phyloP scores from a whole-genome alignment of 2,888 invertebrate genomes.

The Alentia gelatinosa region DNA sequence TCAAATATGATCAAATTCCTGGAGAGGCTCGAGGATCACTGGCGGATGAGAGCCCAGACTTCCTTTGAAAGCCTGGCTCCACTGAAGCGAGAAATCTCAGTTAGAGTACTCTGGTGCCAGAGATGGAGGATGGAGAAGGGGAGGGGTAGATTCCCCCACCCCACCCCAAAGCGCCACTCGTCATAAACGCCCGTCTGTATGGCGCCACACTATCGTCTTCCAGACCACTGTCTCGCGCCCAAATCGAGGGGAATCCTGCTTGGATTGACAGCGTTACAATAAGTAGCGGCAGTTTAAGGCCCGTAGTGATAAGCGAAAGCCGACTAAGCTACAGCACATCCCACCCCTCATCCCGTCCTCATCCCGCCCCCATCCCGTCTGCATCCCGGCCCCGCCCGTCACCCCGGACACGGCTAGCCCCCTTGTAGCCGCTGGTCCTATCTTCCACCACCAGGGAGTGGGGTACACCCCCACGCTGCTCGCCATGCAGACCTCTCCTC shows the following conservation, averaged over 20 bases:
- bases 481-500: too few relatives aligned
- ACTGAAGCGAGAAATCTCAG: slow-evolving; percentile 30
- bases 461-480: too few relatives aligned
- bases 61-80: slow-evolving; percentile 22
- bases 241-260: not conserved
- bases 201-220: slow-evolving; percentile 49
- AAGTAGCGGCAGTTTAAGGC: slow-evolving; percentile 37
- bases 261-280: slow-evolving; percentile 48
- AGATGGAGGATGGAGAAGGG: not conserved
- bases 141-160: not conserved
- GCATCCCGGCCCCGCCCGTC: not conserved
- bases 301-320: not conserved
- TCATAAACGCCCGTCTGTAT: not conserved
- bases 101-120: slow-evolving; percentile 16
- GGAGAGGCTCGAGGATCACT: slow-evolving; percentile 11
- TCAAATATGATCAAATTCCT: slow-evolving; percentile 48
- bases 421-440: not conserved
- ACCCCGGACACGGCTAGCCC: not conserved
- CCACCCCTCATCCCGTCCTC: not conserved
- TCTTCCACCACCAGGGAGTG: not conserved
- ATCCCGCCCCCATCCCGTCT: not conserved
- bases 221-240: slow-evolving; percentile 28
- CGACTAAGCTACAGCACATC: not conserved
- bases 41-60: not conserved
- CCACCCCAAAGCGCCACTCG: not conserved